Evolutionary conservation across 92 coral and sea anemone species (phyloP).

Genomic region (Siderastrea radians): DNA sequence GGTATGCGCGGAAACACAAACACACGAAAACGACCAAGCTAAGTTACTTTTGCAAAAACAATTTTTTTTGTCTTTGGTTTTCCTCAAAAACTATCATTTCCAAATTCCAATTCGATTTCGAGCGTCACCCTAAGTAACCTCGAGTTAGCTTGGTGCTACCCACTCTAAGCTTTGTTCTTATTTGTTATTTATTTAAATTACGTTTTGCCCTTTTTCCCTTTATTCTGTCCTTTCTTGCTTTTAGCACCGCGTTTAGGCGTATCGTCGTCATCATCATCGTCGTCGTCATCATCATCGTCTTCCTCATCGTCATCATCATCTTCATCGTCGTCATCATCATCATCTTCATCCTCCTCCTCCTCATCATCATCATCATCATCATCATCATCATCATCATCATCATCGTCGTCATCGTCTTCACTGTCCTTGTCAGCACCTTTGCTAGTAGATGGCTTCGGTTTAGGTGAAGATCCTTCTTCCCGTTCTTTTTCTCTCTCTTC

Average conservation of each 20-base stretch:
- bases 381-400: slow-evolving; percentile 76
- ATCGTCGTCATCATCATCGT: slow-evolving; percentile 28
- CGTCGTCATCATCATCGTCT: slow-evolving; percentile 75
- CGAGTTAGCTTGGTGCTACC: too few relatives aligned
- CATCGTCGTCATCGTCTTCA: slow-evolving; percentile 75
- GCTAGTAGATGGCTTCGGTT: slow-evolving; percentile 19
- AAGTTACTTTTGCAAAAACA: background rate
- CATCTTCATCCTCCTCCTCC: slow-evolving; percentile 82
- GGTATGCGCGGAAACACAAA: background rate
- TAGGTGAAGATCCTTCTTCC: slow-evolving; percentile 54
- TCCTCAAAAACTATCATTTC: too few relatives aligned
- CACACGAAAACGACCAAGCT: background rate
- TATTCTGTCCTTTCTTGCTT: slow-evolving; percentile 27
- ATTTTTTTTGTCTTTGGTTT: background rate
- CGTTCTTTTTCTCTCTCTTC: slow-evolving; percentile 78
- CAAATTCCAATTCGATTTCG: too few relatives aligned
- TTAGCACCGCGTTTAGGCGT: slow-evolving; percentile 22
- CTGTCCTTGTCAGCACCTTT: slow-evolving; percentile 44
- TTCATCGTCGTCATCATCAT: slow-evolving; percentile 81
- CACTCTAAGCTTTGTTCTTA: too few relatives aligned
- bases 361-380: slow-evolving; percentile 83
- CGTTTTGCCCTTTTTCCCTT: slow-evolving; percentile 26
- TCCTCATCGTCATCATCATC: slow-evolving; percentile 83
- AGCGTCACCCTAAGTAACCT: too few relatives aligned
- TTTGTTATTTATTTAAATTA: background rate